Conservation (phyloP, 2,888 invertebrate species). For the Aleiodes alternator region DNA sequence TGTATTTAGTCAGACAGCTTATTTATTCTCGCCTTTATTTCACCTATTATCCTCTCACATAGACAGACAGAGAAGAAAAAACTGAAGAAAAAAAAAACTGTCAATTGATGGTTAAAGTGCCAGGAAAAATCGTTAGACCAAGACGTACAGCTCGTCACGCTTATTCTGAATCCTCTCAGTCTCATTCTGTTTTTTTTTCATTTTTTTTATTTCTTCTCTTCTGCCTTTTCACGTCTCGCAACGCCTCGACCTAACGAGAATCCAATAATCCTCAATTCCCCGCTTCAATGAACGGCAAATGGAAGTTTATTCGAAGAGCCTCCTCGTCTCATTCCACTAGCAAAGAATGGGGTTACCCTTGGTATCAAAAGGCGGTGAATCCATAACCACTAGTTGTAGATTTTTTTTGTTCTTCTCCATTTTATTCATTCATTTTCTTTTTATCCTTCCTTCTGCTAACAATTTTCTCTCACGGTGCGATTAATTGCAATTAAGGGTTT, state of each 20-base stretch:
- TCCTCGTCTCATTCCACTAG: slow-evolving; percentile 5
- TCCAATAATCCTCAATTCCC: slow-evolving; percentile 72
- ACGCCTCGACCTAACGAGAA: slow-evolving; percentile 66
- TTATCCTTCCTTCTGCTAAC: neutral
- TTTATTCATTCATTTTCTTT: neutral
- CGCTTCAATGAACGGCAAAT: slow-evolving; percentile 68
- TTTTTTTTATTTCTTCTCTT: slow-evolving; percentile 1
- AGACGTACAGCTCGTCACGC: slow-evolving; percentile 21
- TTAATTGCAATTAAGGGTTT: slow-evolving; percentile 17
- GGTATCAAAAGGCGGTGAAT: slow-evolving; percentile 44
- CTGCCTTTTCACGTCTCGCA: slow-evolving; percentile 28
- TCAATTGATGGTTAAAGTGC: slow-evolving; percentile 27
- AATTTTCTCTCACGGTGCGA: slow-evolving; percentile 1
- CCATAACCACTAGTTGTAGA: slow-evolving; percentile 13
- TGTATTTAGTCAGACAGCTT: slow-evolving; percentile 57
- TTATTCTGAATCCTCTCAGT: neutral
- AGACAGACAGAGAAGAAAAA: slow-evolving; percentile 44
- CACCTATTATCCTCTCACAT: slow-evolving; percentile 56
- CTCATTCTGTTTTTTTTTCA: slow-evolving; percentile 15
- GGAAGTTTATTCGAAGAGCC: slow-evolving; percentile 67
- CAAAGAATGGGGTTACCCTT: slow-evolving; percentile 9
- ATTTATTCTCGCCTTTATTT: slow-evolving; percentile 68
- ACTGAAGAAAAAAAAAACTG: neutral
- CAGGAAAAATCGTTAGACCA: slow-evolving; percentile 20
- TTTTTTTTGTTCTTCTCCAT: neutral